Evolutionary conservation across 2,797 vertebrate species (phyloP).

Genomic region (Danio aesculapii): DNA sequence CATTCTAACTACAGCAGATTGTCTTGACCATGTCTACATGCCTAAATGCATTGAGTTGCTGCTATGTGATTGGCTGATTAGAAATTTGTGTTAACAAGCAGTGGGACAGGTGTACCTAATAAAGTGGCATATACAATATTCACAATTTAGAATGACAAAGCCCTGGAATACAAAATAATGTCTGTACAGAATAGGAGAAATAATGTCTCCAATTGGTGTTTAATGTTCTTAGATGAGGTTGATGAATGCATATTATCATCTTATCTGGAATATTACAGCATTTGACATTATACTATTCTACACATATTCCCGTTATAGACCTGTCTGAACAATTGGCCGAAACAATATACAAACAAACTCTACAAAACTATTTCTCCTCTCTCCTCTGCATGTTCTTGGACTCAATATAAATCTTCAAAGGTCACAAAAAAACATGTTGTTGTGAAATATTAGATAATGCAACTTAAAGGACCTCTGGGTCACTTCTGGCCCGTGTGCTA

Average conservation of each 20-base stretch:
- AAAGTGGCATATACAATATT: not conserved
- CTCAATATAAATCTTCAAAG: slow-evolving; percentile 23
- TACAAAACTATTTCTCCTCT: not conserved
- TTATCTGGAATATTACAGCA: not conserved
- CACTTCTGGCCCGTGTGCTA: not conserved
- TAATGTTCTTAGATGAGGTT: not conserved
- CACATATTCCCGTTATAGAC: not conserved
- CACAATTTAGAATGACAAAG: not conserved
- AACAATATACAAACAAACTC: slow-evolving; percentile 6
- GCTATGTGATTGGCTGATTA: no score
- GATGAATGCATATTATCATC: not conserved
- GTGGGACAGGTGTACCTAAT: no score
- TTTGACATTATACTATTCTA: not conserved
- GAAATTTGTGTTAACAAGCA: no score
- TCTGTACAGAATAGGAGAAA: not conserved
- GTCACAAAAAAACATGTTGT: slow-evolving; percentile 8
- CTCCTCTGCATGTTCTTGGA: not conserved
- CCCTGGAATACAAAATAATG: not conserved
- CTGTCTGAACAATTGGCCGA: not conserved
- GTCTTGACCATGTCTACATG: no score
- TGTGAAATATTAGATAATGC: slow-evolving; percentile 22
- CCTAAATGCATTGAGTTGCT: no score
- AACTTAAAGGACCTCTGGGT: not conserved
- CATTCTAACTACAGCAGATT: no score
- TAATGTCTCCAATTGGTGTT: not conserved